Evolutionary conservation across 2,888 invertebrate genomes (phyloP).

Genomic region (Halictus ligatus): DNA sequence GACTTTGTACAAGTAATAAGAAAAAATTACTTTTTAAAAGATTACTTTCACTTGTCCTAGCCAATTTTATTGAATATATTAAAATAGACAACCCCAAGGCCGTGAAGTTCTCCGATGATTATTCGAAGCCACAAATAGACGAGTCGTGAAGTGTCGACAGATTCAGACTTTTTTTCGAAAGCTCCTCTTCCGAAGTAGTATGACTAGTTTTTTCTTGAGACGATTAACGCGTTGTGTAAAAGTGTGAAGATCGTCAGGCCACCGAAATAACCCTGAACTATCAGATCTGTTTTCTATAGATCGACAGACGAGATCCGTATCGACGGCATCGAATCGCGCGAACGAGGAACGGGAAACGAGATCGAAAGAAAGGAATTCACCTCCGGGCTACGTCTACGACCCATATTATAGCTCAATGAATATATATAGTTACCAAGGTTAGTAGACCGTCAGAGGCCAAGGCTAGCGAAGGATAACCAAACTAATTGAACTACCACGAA

Average conservation of each 20-base stretch:
- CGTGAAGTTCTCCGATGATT: not conserved
- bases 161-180: not conserved
- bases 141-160: not conserved
- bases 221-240: not conserved
- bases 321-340: constrained; percentile 6
- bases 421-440: constrained; percentile 53
- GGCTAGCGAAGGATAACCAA: constrained; percentile 51
- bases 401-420: constrained; percentile 33
- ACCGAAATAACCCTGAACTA: constrained; percentile 17
- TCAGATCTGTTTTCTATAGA: not conserved
- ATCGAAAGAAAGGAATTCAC: constrained; percentile 55
- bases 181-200: not conserved
- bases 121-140: not conserved
- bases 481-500: constrained; percentile 5
- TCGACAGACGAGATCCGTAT: constrained; percentile 32
- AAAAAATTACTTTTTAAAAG: too few relatives aligned
- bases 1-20: too few relatives aligned
- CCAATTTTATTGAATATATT: too few relatives aligned
- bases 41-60: too few relatives aligned
- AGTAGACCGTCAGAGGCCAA: constrained; percentile 53
- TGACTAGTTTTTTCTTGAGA: not conserved
- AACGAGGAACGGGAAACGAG: constrained; percentile 42
- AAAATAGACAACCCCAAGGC: too few relatives aligned
- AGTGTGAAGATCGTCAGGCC: not conserved
- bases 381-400: constrained; percentile 41